phyloP scores from a whole-genome alignment of 2,888 invertebrate genomes.

The Melinaea marsaeus region DNA sequence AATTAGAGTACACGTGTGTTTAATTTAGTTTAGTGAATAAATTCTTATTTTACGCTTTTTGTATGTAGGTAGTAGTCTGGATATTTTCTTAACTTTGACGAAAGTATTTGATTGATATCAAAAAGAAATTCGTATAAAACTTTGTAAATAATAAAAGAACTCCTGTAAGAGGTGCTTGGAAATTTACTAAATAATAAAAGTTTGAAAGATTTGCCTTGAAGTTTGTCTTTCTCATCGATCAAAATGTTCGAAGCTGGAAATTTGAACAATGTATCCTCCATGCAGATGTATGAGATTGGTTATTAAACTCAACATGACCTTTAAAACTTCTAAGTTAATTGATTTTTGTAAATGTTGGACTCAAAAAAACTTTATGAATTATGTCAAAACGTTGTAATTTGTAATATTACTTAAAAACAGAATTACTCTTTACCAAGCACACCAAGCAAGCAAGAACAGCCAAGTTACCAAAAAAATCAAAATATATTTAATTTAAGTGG shows the following conservation, averaged over 20 bases:
- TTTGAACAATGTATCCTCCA: slow-evolving; percentile 16
- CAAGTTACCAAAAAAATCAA: background rate
- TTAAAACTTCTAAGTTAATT: background rate
- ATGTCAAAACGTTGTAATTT: too few relatives aligned
- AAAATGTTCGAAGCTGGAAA: slow-evolving; percentile 10
- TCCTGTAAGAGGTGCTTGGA: slow-evolving; percentile 30
- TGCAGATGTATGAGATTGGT: slow-evolving; percentile 8
- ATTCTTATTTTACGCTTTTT: background rate
- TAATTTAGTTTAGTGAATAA: too few relatives aligned
- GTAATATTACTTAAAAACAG: too few relatives aligned
- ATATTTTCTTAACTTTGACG: slow-evolving; percentile 14
- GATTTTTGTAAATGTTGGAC: background rate
- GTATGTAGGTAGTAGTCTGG: background rate
- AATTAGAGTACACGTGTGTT: too few relatives aligned
- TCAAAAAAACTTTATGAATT: background rate
- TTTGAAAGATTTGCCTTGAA: slow-evolving; percentile 38
- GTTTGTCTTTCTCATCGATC: slow-evolving; percentile 27
- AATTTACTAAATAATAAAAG: slow-evolving; percentile 40
- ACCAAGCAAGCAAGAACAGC: too few relatives aligned
- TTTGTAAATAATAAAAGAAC: slow-evolving; percentile 33
- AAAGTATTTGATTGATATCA: slow-evolving; percentile 18
- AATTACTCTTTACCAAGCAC: too few relatives aligned
- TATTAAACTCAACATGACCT: slow-evolving; percentile 3
- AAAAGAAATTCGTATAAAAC: slow-evolving; percentile 19
- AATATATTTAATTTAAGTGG: slow-evolving; percentile 3